Evolutionary conservation across 2,888 invertebrate genomes (phyloP).

Genomic region (Hoplodrina blanda): DNA sequence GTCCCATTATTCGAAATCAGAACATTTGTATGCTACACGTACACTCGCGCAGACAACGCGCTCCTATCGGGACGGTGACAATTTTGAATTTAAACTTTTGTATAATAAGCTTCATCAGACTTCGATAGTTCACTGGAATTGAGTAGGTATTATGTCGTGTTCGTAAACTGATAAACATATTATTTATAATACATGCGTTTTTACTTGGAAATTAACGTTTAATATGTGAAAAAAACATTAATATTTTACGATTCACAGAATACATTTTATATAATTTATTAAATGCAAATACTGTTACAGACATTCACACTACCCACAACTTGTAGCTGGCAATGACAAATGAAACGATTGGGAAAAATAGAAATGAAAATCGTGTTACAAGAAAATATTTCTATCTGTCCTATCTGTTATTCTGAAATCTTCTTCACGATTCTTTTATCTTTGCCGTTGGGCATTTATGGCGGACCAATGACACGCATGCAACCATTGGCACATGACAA

Average conservation of each 20-base stretch:
- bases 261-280: background rate
- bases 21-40: conserved; percentile 72
- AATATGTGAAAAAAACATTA: background rate
- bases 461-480: too few species aligned
- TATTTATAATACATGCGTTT: background rate
- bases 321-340: background rate
- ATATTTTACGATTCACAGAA: background rate
- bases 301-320: too few species aligned
- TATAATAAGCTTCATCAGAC: conserved; percentile 48
- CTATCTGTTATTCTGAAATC: too few species aligned
- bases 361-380: too few species aligned
- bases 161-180: background rate
- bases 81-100: conserved; percentile 59
- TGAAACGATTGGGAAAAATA: background rate
- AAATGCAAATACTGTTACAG: background rate
- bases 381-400: too few species aligned
- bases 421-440: too few species aligned
- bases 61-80: conserved; percentile 59
- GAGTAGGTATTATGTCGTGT: conserved; percentile 9
- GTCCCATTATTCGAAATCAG: conserved; percentile 68
- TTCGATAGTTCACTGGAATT: conserved; percentile 18
- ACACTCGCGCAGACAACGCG: conserved; percentile 61
- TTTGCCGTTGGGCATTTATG: too few species aligned
- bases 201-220: background rate
- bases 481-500: too few species aligned